These are phyloP conservation scores for Oophaga sylvatica DNA, from an alignment of 2,797 vertebrate genomes.

Conservation along the genomic window DNA sequence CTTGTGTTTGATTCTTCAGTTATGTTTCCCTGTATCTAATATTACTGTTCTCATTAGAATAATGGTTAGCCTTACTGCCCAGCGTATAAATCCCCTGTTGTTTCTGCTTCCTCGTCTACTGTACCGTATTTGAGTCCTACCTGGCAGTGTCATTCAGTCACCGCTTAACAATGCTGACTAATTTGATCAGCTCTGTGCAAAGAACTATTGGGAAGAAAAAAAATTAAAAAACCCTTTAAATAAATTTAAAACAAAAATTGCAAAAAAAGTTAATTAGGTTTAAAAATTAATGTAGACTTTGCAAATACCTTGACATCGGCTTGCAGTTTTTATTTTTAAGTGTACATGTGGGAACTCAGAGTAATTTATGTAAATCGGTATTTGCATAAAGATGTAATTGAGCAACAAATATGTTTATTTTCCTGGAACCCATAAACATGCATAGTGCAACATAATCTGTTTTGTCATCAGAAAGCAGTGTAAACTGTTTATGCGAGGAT, in stretches of 20 bases:
- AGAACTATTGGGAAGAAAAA: too few species aligned
- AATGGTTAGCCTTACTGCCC: too few species aligned
- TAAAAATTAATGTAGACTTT: not conserved
- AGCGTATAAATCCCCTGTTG: too few species aligned
- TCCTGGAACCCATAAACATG: not conserved
- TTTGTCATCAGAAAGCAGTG: slow-evolving; percentile 7
- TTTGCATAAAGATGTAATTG: slow-evolving; percentile 18
- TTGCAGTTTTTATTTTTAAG: slow-evolving; percentile 11
- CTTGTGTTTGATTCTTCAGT: too few species aligned
- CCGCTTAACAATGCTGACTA: too few species aligned
- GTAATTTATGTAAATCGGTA: slow-evolving; percentile 8
- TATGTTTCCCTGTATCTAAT: too few species aligned
- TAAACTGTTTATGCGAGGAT: not conserved
- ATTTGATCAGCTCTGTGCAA: too few species aligned
- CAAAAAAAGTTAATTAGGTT: not conserved
- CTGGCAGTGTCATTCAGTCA: too few species aligned
- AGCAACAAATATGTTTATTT: slow-evolving; percentile 20
- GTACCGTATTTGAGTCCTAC: too few species aligned
- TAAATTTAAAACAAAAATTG: not conserved
- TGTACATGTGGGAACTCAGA: slow-evolving; percentile 3
- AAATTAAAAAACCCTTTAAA: not conserved
- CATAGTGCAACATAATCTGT: not conserved
- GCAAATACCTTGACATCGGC: not conserved
- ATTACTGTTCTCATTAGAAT: too few species aligned
- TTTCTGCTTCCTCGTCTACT: too few species aligned